Evolutionary conservation across 2,888 invertebrate genomes (phyloP).

Genomic region (Imbricaverruca yamaguchii): DNA sequence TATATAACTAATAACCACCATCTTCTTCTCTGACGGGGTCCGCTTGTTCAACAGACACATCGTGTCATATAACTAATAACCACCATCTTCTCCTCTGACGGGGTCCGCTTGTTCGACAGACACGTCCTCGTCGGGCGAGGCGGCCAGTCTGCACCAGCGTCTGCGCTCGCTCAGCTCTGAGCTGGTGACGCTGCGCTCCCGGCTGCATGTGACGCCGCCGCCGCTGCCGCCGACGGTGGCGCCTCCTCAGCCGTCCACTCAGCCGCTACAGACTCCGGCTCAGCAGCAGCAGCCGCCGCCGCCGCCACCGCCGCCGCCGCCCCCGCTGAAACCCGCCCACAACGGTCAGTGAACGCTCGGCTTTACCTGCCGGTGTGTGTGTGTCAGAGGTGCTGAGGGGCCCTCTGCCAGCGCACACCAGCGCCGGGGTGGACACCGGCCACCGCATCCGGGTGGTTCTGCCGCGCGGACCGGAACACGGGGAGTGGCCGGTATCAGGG

Average conservation of each 20-base stretch:
- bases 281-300: conserved; percentile 37
- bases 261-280: conserved; percentile 26
- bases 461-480: no score
- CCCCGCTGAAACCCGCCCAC: conserved; percentile 30
- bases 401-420: no score
- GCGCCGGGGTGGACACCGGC: no score
- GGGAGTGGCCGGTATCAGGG: no score
- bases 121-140: conserved; percentile 90
- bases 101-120: conserved; percentile 50
- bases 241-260: conserved; percentile 25
- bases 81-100: no score
- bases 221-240: conserved; percentile 34
- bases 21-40: no score
- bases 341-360: neutral
- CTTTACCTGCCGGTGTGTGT: no score
- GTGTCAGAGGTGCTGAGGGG: no score
- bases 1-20: no score
- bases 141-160: conserved; percentile 84
- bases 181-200: conserved; percentile 81
- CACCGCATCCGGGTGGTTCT: no score
- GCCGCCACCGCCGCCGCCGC: conserved; percentile 37
- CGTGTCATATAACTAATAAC: no score
- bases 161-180: conserved; percentile 83
- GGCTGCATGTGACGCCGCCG: conserved; percentile 65
- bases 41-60: no score